A percentile compares a stretch with the other conserved stretches of the same genome.
phyloP scores from a whole-genome alignment of 2,888 invertebrate species.

The Xestobium rufovillosum region DNA sequence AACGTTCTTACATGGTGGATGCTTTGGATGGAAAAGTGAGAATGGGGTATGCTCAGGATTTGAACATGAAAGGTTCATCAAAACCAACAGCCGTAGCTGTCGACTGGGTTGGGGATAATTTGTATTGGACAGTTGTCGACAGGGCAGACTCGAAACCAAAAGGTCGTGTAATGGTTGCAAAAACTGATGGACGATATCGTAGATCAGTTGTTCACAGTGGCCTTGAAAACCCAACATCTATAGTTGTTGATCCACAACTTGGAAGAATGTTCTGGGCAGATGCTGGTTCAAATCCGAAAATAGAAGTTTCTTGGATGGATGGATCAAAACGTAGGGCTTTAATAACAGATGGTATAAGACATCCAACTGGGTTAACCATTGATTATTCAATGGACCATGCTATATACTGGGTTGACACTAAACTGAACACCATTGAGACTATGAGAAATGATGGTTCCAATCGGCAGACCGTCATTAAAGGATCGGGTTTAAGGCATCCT shows the following conservation, averaged over 20 bases:
- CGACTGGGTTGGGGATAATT: conserved; percentile 88
- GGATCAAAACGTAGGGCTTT: conserved; percentile 79
- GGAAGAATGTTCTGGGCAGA: conserved; percentile 94
- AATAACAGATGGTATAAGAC: conserved; percentile 72
- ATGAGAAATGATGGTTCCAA: conserved; percentile 75
- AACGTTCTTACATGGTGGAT: conserved; percentile 83
- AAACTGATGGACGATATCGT: conserved; percentile 83
- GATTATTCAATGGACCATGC: conserved; percentile 86
- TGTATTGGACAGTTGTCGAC: conserved; percentile 90
- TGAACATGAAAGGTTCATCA: conserved; percentile 73
- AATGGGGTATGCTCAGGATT: conserved; percentile 78
- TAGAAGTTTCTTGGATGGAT: conserved; percentile 96
- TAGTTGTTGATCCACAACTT: conserved; percentile 78
- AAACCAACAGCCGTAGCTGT: conserved; percentile 86
- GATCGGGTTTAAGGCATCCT: conserved; percentile 71
- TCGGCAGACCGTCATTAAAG: conserved; percentile 62
- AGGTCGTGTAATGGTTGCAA: conserved; percentile 79
- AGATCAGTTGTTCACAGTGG: conserved; percentile 71
- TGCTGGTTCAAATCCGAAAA: conserved; percentile 83
- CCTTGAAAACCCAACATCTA: conserved; percentile 78
- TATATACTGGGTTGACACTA: conserved; percentile 94
- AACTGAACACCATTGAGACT: conserved; percentile 82
- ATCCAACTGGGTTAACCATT: conserved; percentile 83
- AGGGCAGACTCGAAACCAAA: conserved; percentile 65
- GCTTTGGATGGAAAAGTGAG: conserved; percentile 69